Conservation (phyloP, 2,797 vertebrate species). For the Acomys russatus region DNA sequence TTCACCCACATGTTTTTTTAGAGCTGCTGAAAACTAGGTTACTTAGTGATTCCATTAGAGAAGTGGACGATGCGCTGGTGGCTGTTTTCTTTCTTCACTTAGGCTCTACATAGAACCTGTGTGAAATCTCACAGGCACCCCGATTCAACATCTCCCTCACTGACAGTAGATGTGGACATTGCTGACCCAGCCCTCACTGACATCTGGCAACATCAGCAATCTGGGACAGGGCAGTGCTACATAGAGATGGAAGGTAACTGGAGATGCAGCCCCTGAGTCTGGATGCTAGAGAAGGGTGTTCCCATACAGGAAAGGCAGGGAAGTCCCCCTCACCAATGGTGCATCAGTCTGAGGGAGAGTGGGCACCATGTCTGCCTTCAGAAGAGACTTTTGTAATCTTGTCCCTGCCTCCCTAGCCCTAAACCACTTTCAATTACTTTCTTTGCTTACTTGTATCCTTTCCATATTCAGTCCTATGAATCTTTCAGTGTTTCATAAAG, state of each 20-base stretch:
- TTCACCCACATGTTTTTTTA: slow-evolving; percentile 3
- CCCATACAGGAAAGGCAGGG: background rate
- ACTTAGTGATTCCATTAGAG: background rate
- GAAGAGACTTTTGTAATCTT: background rate
- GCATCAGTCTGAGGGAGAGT: background rate
- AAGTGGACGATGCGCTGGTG: background rate
- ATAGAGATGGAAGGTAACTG: background rate
- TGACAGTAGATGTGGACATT: background rate
- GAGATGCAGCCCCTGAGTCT: background rate
- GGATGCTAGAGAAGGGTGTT: background rate
- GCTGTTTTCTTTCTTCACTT: background rate
- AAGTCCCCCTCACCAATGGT: background rate
- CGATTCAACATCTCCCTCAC: background rate
- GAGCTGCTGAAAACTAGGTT: slow-evolving; percentile 22
- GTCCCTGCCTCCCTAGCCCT: background rate
- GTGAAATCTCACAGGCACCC: background rate
- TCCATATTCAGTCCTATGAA: accelerated
- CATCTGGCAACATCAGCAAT: background rate
- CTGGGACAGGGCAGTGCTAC: background rate
- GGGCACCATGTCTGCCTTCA: background rate
- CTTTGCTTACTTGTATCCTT: background rate
- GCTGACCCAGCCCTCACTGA: background rate
- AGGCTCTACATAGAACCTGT: background rate
- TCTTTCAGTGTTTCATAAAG: background rate
- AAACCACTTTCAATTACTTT: background rate